Conservation (phyloP, 2,888 invertebrate species). For the Dolomedes plantarius region DNA sequence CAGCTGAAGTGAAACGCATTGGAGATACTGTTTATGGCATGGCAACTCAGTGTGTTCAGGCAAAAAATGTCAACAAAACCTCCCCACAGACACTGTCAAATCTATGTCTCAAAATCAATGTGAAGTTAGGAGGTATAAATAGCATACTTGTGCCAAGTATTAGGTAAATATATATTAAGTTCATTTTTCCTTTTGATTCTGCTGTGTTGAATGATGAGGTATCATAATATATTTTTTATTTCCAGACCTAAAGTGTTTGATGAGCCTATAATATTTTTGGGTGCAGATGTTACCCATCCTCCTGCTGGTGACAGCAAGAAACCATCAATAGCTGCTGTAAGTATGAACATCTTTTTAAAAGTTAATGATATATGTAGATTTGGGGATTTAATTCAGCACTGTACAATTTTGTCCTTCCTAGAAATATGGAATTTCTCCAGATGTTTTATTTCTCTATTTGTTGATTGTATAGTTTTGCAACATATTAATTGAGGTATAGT, state of each 20-base stretch:
- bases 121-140: constrained; percentile 99
- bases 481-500: no score
- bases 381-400: no score
- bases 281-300: constrained; percentile 99
- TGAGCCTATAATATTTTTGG: constrained; percentile 99
- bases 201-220: no score
- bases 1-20: constrained; percentile 96
- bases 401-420: no score
- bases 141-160: constrained; percentile 84
- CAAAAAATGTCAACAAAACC: constrained; percentile 99
- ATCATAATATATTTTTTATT: constrained; percentile 15
- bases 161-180: constrained; percentile 80
- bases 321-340: constrained; percentile 96
- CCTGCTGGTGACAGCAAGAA: constrained; percentile 99
- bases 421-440: no score
- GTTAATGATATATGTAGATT: no score
- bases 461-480: no score
- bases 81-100: constrained; percentile 99
- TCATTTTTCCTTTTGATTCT: no score
- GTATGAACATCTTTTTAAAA: constrained; percentile 71
- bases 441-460: no score
- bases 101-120: constrained; percentile 99
- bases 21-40: constrained; percentile 99
- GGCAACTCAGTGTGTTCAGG: constrained; percentile 99
- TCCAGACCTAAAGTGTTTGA: constrained; percentile 87